Conservation (phyloP, 2,797 vertebrate species). For the Sebastes trivittatus region DNA sequence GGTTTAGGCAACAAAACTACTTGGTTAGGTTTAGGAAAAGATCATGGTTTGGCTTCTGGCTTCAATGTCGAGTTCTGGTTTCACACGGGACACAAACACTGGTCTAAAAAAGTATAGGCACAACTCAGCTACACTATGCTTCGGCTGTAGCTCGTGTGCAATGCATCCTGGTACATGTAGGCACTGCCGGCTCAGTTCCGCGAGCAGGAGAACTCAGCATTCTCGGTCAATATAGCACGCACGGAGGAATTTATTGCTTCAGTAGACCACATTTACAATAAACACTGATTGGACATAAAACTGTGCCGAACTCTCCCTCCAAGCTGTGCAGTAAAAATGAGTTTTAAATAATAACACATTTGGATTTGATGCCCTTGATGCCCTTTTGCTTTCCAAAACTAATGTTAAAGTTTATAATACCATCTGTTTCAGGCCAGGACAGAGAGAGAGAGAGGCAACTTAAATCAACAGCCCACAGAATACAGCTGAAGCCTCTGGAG, state of each 20-base stretch:
- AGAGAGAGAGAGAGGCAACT: neutral
- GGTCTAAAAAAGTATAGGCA: neutral
- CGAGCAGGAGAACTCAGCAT: neutral
- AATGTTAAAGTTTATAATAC: constrained; percentile 49
- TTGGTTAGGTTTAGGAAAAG: too few relatives aligned
- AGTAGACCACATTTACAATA: neutral
- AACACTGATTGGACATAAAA: neutral
- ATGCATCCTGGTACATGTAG: neutral
- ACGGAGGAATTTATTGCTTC: neutral
- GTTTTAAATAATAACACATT: constrained; percentile 36
- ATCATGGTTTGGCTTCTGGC: too few relatives aligned
- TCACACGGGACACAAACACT: too few relatives aligned
- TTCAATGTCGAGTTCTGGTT: too few relatives aligned
- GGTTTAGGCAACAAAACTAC: too few relatives aligned
- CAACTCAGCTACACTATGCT: fast-evolving
- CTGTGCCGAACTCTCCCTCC: neutral
- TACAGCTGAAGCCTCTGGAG: neutral
- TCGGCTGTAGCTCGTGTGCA: neutral
- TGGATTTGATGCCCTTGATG: constrained; percentile 19
- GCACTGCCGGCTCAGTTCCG: neutral
- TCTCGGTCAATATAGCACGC: neutral
- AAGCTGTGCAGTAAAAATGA: neutral
- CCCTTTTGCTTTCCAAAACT: constrained; percentile 34
- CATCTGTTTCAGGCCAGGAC: constrained; percentile 47
- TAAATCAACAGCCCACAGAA: constrained; percentile 30